Base-by-base conservation (phyloP, 2,888 invertebrate species). In the Hemaris fuciformis region DNA sequence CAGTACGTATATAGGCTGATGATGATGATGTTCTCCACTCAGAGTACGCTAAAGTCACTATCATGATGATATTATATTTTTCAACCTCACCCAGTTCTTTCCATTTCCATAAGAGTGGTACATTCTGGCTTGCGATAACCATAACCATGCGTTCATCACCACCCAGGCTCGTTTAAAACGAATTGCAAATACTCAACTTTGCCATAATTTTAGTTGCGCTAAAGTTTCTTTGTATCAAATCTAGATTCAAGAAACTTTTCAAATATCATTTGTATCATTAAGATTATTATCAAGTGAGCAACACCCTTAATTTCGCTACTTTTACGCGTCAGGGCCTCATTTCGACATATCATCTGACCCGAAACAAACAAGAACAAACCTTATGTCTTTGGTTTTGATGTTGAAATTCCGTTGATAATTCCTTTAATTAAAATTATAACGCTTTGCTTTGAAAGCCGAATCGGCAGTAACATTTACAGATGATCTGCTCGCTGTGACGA, bases 361-460 rank as follows among this genome's bases (percentile, higher is more conserved):
- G 8, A 7, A 1, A 3, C 8, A 27, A 31, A 18, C 7, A 3
- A 53, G 18, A 10, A 4, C 8, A 18, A 27, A 18, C 27, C 31
- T 31, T 53, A 31, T 1, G 0, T 0, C 4, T 7, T 10, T 18
- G 41, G 4, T 45, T 34, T 15, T 0, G 58, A 64, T 64, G 70
- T 60, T 62, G 62, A 20, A 57, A 63, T 61, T 79, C 22, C 65
- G 42, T 15, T 65, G 70, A 1, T 6, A 18, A 15, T 13, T 38
- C 61, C 65, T 79, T 77, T 77, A 77, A 79, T 79, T 77, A 75
- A 77, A 80, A 74, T 73, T 59, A 74, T 71, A 69, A 67, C 65
- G 65, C 69, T 70, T 74, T 72, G 70, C 74, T 70, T 53, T 53
- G 66, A 68, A 69, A 70, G 67, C 66, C 67, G 65, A 69, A 69